Percentiles rank a stretch among this genome's conserved stretches.
Evolutionary conservation across 2,113 vertebrate species (phyloP).

Genomic region (Arizona elegans): DNA sequence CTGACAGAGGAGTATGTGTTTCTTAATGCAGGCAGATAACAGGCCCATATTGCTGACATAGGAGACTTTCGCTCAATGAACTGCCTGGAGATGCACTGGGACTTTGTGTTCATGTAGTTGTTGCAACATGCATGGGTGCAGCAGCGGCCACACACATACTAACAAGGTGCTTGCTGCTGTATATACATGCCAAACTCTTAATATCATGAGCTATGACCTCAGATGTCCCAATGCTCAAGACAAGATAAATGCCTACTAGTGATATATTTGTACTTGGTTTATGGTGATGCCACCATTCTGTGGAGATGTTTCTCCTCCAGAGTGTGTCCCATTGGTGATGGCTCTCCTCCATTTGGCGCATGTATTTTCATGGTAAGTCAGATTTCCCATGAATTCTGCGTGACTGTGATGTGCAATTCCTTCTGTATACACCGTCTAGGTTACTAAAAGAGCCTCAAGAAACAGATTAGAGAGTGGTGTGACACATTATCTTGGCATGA

Average conservation of each 20-base stretch:
- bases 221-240: background rate
- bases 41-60: slow-evolving; percentile 11
- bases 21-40: slow-evolving; percentile 3
- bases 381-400: background rate
- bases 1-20: slow-evolving; percentile 5
- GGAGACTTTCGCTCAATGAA: background rate
- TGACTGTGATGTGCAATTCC: background rate
- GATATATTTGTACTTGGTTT: background rate
- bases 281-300: background rate
- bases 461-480: slow-evolving; percentile 13
- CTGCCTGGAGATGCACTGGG: background rate
- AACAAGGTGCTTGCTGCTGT: background rate
- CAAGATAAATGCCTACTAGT: background rate
- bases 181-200: background rate
- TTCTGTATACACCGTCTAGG: background rate
- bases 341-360: background rate
- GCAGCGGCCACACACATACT: no score
- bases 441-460: slow-evolving; percentile 11
- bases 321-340: background rate
- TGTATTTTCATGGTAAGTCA: background rate
- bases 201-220: background rate
- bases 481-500: slow-evolving; percentile 54
- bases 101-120: background rate
- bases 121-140: background rate
- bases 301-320: background rate